Evolutionary conservation across 2,113 vertebrate genomes (phyloP), one percentile per base, ranked within the genome.

Genomic region (Rhinoptilus africanus): DNA sequence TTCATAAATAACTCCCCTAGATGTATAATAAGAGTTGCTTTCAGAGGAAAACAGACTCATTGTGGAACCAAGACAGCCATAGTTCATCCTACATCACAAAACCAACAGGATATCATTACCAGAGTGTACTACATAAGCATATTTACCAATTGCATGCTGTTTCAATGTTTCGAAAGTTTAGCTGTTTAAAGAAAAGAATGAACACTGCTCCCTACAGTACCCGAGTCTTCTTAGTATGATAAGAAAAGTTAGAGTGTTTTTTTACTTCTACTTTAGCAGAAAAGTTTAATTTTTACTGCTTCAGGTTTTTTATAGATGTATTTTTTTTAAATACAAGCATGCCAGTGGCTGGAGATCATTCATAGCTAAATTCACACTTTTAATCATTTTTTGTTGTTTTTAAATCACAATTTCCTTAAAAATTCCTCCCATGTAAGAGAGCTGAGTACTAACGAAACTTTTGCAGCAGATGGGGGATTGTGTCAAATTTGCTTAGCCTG

Each of bases 391-490:
- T 59, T 35, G n/a, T 54, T 59, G 7, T 37, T 45, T 43, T 64
- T 39, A 77, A 79, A 24, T 34, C 10, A 32, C 3, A 4, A 39
- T 71, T 89, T 17, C 28, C 15, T 59, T 64, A 57, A 83, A 89
- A 83, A 22, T 13, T 66, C 45, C 28, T 76, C 35, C 48, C 19
- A 51, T 5, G 3, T 35, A 27, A 0, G 15, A 74, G 6, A 62
- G 24, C 6, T 16, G 47, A 73, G 39, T 45, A 71, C 23, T 45
- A 92, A 41, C 6, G 26, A 8, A 16, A 74, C 13, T 50, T 74
- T 5, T 19, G 51, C 6, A 14, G 37, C 26, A 39, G 74, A 12
- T 32, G n/a, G 34, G 6, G 10, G 13, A 60, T 51, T 0, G 0
- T 35, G 6, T 59, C 30, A 62, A 53, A 53, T 62, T 50, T 86